Percentiles rank a stretch among this genome's conserved stretches.
These are phyloP conservation scores for Eudemis profundana DNA, from an alignment of 2,888 invertebrate genomes.

Conservation along the genomic window DNA sequence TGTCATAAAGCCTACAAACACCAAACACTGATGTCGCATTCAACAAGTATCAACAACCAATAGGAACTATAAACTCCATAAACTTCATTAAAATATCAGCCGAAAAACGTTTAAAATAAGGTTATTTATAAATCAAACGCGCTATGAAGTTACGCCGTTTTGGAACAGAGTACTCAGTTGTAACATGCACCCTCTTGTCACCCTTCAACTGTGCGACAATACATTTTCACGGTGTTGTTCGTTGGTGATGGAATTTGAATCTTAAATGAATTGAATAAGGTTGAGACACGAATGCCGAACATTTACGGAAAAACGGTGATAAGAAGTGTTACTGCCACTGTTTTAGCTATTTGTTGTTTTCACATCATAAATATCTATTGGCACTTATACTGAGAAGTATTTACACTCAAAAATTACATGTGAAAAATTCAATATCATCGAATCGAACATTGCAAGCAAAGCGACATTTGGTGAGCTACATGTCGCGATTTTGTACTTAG, in stretches of 20 bases:
- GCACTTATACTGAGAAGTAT: too few relatives aligned
- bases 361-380: too few relatives aligned
- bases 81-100: not conserved
- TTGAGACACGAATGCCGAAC: too few relatives aligned
- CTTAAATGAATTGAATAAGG: too few relatives aligned
- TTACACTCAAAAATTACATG: too few relatives aligned
- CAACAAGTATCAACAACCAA: slow-evolving; percentile 31
- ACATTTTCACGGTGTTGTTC: slow-evolving; percentile 33
- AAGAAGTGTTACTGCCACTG: slow-evolving; percentile 19
- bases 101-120: not conserved
- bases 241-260: not conserved
- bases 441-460: too few relatives aligned
- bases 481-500: too few relatives aligned
- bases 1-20: slow-evolving; percentile 38
- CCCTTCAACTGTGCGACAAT: slow-evolving; percentile 39
- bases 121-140: not conserved
- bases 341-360: slow-evolving; percentile 15
- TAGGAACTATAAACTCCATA: not conserved
- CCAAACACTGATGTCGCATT: slow-evolving; percentile 34
- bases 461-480: too few relatives aligned
- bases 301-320: not conserved
- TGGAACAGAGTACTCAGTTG: not conserved
- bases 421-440: too few relatives aligned
- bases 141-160: slow-evolving; percentile 2
- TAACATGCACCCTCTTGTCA: slow-evolving; percentile 41